Evolutionary conservation across 2,888 invertebrate species (phyloP), one percentile per base, ranked within the genome.

Genomic region (Drosophila peninsularis): DNA sequence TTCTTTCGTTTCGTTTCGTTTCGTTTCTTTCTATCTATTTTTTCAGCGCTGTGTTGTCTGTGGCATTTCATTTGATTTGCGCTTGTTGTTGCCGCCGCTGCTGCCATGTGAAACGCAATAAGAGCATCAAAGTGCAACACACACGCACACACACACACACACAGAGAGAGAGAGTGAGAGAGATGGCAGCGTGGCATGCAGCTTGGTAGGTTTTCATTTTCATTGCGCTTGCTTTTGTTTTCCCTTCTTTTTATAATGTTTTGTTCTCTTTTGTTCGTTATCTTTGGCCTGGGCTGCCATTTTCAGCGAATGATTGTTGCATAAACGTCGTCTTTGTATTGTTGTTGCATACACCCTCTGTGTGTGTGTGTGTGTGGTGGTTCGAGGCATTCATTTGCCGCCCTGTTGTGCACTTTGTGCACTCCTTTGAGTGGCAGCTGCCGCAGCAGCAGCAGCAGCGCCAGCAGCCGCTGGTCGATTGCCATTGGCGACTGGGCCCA

Each of bases 291-390:
- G 57, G 57, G 64, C 66, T 86, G 72, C 57, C 69, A 83, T 61
- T 83, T 80, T 73, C 79, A 82, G 82, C 83, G 89, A 84, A 84
- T 84, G 89, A 89, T 89, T 84, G 83, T 89, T 89, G 83, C 83
- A 84, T 89, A 89, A 84, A 89, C 83, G 83, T 84, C 79, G 89
- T 65, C 88, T 87, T 89, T 89, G 71, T 82, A 78, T 84, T 84
- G 84, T 75, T 72, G 70, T 63, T 83, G 86, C 83, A 76, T 13
- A 30, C 27, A 30, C 27, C 27, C 27, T 47, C 54, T 49, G 56
- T 37, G 24, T 37, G 54, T 62, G 32, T 65, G 49, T 62, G 21
- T 55, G 47, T 47, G n/a, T 45, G 58, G 52, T 62, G 49, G 45
- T 27, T 61, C 65, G 55, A 49, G 44, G 44, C 61, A 71, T 71